A percentile compares a stretch with the other conserved stretches of the same genome.
Evolutionary conservation across 2,888 invertebrate genomes (phyloP).

Genomic region (Dryadula phaetusa): DNA sequence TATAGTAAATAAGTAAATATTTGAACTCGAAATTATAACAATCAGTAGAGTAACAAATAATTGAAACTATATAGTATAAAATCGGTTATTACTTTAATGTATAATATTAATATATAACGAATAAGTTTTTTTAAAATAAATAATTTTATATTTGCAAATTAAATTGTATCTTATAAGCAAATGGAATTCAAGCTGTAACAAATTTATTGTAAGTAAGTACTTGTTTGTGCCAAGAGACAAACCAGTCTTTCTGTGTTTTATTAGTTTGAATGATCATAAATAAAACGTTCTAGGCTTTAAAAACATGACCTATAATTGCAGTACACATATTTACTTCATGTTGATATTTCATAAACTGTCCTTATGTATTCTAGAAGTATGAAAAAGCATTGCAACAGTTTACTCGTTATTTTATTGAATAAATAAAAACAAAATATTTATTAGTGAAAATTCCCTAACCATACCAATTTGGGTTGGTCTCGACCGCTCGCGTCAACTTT

Average conservation of each 20-base stretch:
- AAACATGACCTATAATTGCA: neutral
- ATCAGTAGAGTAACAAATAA: no score
- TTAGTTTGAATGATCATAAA: constrained; percentile 1
- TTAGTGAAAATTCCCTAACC: constrained; percentile 10
- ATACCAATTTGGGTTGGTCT: neutral
- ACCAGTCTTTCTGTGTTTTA: constrained; percentile 11
- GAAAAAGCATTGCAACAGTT: neutral
- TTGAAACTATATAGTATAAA: no score
- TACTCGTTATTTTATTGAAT: neutral
- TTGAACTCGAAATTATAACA: no score
- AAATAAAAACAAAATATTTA: constrained; percentile 1
- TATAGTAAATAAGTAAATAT: no score
- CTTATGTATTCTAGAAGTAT: neutral
- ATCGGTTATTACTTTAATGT: no score
- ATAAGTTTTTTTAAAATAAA: neutral
- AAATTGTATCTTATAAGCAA: neutral
- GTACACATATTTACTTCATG: neutral
- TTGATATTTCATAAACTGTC: neutral
- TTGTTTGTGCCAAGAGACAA: neutral
- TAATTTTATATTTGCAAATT: neutral
- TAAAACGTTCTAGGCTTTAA: neutral
- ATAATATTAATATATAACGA: no score
- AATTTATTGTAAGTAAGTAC: neutral
- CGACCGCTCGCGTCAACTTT: neutral
- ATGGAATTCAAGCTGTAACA: neutral